Evolutionary conservation across 2,888 invertebrate species (phyloP), one percentile per base, ranked within the genome.

Genomic region (Tetanocera ferruginea): DNA sequence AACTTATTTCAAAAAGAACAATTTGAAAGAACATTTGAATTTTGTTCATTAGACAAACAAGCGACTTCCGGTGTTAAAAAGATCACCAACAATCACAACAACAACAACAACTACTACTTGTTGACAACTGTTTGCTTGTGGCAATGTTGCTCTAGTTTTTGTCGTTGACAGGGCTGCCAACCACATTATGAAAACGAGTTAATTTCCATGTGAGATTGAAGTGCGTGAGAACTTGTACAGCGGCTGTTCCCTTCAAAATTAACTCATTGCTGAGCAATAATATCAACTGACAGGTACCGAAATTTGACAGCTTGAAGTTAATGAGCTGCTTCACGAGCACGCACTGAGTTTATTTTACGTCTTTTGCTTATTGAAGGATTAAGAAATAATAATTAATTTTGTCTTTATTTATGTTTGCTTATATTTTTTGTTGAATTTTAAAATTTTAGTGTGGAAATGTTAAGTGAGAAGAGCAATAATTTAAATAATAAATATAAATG

Each of bases 141-240:
- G 28, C n/a, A 52, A 31, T 17, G 43, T 37, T 62, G 55, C 28
- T 51, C 34, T 43, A 28, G 64, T 55, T 55, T 52, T n/a, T 34
- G 19, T 43, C 14, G 37, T 37, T 49, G 69, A 51, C 49, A 69
- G 23, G 31, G 31, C 17, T 66, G 51, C 34, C 51, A 49, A 51
- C 69, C 51, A 37, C 28, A 23, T 19, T 14, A 14, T 23, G 76
- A 78, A 71, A 80, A 80, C 79, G 79, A 82, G 82, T 84, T 81
- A 84, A 83, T 86, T 83, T 82, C 80, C 81, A 80, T 80, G 74
- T 83, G 82, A 73, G 80, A 84, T 82, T 82, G 82, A 84, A 83
- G 79, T 80, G 84, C 86, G 86, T 87, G 87, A 85, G 87, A 86
- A 82, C 79, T 75, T 76, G 83, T 55, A 49, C 23, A n/a, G 19